phyloP scores from a whole-genome alignment of 1,140 invertebrate genomes.

The Heliconius melpomene region DNA sequence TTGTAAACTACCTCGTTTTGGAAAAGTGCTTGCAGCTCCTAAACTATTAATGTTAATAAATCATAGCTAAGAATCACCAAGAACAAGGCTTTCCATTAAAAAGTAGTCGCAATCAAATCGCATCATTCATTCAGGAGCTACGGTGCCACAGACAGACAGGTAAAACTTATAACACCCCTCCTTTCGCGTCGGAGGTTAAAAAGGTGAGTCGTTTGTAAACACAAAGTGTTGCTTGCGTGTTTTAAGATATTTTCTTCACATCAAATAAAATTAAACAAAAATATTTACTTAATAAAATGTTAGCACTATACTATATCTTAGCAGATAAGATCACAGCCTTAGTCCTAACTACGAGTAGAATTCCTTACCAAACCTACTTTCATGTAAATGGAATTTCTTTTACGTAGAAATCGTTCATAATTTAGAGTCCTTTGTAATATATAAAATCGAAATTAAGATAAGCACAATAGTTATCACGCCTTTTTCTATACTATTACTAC shows the following conservation, averaged over 20 bases:
- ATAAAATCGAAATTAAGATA: constrained; percentile 22
- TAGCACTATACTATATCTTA: constrained; percentile 18
- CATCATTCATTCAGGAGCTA: not conserved
- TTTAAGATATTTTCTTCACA: constrained; percentile 2
- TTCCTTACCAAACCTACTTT: not conserved
- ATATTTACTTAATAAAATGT: constrained; percentile 18
- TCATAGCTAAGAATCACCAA: too few species aligned
- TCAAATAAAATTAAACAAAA: constrained; percentile 8
- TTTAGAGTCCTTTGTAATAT: constrained; percentile 5
- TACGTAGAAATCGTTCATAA: not conserved
- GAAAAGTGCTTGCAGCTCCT: too few species aligned
- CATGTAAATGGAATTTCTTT: constrained; percentile 17
- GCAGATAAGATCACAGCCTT: constrained; percentile 18
- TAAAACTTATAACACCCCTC: too few species aligned
- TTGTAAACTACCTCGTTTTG: too few species aligned
- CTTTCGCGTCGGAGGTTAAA: not conserved
- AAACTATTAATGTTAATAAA: too few species aligned
- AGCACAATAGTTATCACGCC: not conserved
- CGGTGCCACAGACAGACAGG: too few species aligned
- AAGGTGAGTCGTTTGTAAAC: not conserved
- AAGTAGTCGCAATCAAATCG: not conserved
- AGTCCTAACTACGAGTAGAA: constrained; percentile 18
- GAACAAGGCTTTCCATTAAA: too few species aligned
- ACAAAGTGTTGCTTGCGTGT: not conserved
- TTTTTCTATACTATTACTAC: not conserved